Conservation (phyloP, 2,113 vertebrate genomes). For the Andinoacara biseriatus region DNA sequence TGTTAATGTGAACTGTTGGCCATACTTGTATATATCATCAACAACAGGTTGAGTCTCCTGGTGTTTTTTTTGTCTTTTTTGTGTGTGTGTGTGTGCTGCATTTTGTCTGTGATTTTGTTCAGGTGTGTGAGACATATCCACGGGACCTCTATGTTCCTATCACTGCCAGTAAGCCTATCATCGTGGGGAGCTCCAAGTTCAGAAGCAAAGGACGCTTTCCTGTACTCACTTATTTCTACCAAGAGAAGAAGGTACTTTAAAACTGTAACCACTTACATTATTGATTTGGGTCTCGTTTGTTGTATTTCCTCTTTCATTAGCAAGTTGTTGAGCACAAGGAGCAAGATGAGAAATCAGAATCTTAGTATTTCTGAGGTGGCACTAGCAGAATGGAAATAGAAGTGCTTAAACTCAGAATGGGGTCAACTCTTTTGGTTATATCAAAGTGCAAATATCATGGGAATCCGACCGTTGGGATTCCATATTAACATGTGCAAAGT, state of each 20-base stretch:
- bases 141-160: slow-evolving; percentile 93
- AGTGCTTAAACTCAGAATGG: background rate
- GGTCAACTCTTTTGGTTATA: background rate
- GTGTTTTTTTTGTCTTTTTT: background rate
- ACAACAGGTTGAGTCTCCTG: background rate
- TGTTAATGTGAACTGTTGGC: background rate
- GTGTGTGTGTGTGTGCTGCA: background rate
- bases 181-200: slow-evolving; percentile 98
- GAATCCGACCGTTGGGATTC: background rate
- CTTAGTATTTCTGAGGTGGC: background rate
- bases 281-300: background rate
- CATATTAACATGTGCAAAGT: background rate
- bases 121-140: slow-evolving; percentile 98
- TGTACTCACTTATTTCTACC: slow-evolving; percentile 94
- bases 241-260: slow-evolving; percentile 88
- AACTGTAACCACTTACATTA: background rate
- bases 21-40: background rate
- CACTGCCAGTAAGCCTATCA: slow-evolving; percentile 93
- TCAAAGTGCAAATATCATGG: slow-evolving; percentile 1
- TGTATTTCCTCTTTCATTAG: background rate
- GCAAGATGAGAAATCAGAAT: background rate
- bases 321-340: background rate
- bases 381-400: background rate
- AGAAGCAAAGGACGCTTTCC: slow-evolving; percentile 98
- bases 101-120: slow-evolving; percentile 30